Percentiles rank a stretch among this genome's conserved stretches.
phyloP scores from a whole-genome alignment of 2,113 vertebrate species.

The Perca schrenkii region DNA sequence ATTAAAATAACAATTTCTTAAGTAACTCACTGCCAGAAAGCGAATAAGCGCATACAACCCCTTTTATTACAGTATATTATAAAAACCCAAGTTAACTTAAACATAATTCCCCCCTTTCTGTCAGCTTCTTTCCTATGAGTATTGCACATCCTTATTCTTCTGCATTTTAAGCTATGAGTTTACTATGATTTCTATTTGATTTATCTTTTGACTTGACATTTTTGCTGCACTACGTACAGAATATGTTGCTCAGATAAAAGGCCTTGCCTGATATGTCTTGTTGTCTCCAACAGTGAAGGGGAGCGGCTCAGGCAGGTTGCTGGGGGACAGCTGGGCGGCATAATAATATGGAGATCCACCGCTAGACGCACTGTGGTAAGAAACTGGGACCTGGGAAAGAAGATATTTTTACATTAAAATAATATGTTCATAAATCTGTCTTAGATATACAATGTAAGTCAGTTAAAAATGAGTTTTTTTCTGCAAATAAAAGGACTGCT shows the following conservation, averaged over 20 bases:
- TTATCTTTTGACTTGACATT: conserved; percentile 10
- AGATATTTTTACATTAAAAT: background rate
- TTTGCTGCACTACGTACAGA: background rate
- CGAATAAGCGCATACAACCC: no score
- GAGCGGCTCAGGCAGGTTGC: conserved; percentile 91
- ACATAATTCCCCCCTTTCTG: background rate
- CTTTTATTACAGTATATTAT: background rate
- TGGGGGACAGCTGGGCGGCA: conserved; percentile 94
- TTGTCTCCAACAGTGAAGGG: conserved; percentile 99
- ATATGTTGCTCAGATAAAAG: conserved; percentile 17
- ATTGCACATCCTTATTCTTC: background rate
- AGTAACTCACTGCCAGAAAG: no score
- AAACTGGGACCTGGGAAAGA: conserved; percentile 86
- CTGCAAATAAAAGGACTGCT: background rate
- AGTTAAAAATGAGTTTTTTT: background rate
- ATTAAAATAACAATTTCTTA: no score
- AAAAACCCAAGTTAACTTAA: background rate
- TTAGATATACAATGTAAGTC: background rate
- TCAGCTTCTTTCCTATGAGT: background rate
- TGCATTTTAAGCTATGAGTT: background rate
- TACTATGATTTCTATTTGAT: background rate
- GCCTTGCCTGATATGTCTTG: conserved; percentile 90
- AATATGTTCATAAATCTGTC: conserved; percentile 13
- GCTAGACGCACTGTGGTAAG: conserved; percentile 89
- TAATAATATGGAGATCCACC: conserved; percentile 94